Percentiles rank a stretch among this genome's conserved stretches.
These are phyloP conservation scores for Caenorhabditis wallacei DNA, from an alignment of 2,888 invertebrate species.

Conservation along the genomic window DNA sequence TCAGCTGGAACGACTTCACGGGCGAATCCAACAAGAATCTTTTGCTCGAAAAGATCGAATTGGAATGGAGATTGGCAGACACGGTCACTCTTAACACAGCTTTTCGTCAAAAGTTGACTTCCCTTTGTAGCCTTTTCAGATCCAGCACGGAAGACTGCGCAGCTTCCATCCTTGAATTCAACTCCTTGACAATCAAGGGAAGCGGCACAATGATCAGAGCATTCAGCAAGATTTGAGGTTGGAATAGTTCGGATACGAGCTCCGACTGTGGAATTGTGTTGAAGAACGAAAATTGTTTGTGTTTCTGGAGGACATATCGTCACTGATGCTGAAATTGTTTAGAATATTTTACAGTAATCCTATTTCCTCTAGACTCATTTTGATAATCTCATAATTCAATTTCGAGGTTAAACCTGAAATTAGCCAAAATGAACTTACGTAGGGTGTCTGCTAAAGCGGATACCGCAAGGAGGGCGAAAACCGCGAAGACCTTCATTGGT, in stretches of 20 bases:
- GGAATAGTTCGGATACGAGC: conserved; percentile 75
- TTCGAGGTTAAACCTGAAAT: no score
- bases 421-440: conserved; percentile 47
- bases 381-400: no score
- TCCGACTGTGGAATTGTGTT: conserved; percentile 80
- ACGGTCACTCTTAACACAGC: conserved; percentile 81
- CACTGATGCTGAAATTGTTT: conserved; percentile 77
- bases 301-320: conserved; percentile 73
- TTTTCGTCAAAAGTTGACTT: conserved; percentile 75
- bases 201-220: conserved; percentile 80
- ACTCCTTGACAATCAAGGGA: conserved; percentile 80
- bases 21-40: conserved; percentile 83
- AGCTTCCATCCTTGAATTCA: conserved; percentile 76
- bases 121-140: conserved; percentile 63
- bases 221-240: conserved; percentile 76
- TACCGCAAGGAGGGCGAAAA: conserved; percentile 48
- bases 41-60: conserved; percentile 82
- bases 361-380: no score
- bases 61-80: conserved; percentile 83
- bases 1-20: conserved; percentile 82
- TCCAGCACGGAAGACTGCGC: conserved; percentile 74
- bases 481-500: conserved; percentile 57
- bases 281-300: conserved; percentile 80
- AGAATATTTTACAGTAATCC: no score
- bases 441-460: conserved; percentile 52